phyloP scores from a whole-genome alignment of 2,797 vertebrate species.

The Hafferia zeledoni region DNA sequence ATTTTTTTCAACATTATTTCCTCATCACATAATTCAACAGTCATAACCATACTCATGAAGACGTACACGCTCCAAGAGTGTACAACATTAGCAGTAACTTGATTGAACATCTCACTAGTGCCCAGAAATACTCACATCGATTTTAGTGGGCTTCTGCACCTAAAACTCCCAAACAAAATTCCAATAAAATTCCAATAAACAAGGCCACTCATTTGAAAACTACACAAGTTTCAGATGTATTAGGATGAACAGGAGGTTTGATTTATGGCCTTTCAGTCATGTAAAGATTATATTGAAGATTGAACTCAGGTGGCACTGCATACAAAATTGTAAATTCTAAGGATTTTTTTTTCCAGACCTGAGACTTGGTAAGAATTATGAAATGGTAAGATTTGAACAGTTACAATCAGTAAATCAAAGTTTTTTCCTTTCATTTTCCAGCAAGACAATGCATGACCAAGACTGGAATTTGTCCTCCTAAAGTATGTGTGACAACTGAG shows the following conservation, averaged over 20 bases:
- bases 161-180: neutral
- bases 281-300: neutral
- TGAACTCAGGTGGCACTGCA: neutral
- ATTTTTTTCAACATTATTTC: neutral
- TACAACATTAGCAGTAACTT: neutral
- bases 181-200: neutral
- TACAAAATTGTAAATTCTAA: neutral
- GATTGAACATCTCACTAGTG: neutral
- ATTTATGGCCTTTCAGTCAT: neutral
- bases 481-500: neutral
- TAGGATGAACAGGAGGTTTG: neutral
- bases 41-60: neutral
- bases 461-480: neutral
- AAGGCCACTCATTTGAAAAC: neutral
- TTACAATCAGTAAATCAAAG: neutral
- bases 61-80: neutral
- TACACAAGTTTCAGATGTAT: neutral
- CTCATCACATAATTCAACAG: neutral
- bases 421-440: neutral
- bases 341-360: neutral
- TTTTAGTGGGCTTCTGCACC: neutral
- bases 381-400: neutral
- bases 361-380: neutral
- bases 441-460: neutral
- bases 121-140: neutral